phyloP scores from a whole-genome alignment of 2,797 vertebrate species.

The Choloepus didactylus region DNA sequence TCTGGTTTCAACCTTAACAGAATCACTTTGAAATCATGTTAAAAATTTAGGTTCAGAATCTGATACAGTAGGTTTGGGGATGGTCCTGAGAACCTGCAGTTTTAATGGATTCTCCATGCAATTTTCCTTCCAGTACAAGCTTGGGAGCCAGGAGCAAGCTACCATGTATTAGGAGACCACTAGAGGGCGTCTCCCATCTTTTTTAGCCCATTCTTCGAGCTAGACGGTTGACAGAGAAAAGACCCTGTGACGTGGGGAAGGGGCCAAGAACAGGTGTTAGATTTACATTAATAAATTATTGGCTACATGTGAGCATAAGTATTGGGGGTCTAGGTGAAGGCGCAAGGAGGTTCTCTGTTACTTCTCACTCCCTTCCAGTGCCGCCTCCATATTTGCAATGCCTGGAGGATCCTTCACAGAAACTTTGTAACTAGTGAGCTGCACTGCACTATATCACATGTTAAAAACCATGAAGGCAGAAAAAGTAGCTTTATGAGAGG shows the following conservation, averaged over 20 bases:
- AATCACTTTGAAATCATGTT: neutral
- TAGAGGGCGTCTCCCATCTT: constrained; percentile 65
- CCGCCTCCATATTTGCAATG: neutral
- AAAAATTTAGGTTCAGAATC: neutral
- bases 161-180: constrained; percentile 5
- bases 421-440: neutral
- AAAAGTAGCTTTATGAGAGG: neutral
- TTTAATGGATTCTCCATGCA: neutral
- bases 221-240: neutral
- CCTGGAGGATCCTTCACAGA: neutral
- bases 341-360: neutral
- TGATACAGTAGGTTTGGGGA: neutral
- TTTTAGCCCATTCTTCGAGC: neutral
- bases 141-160: neutral
- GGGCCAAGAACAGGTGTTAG: neutral
- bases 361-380: neutral
- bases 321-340: neutral
- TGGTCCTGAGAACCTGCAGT: neutral
- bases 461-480: neutral
- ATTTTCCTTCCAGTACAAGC: neutral
- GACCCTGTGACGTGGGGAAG: neutral
- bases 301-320: neutral
- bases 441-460: too few species aligned
- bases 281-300: neutral
- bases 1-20: neutral